phyloP scores from a whole-genome alignment of 1,140 invertebrate species.

The Choristoneura fumiferana region DNA sequence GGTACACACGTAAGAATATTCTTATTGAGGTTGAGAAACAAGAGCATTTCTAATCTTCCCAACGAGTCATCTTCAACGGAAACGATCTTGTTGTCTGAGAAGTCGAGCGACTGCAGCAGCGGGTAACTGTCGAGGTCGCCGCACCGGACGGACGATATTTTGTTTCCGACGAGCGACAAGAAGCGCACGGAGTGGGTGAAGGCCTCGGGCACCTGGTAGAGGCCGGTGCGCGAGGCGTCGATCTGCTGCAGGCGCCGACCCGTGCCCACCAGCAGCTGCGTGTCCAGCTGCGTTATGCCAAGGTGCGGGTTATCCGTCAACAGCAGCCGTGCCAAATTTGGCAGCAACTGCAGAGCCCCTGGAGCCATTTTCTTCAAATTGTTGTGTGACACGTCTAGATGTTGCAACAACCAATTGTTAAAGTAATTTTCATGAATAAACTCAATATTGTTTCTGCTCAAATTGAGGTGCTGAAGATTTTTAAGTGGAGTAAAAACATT shows the following conservation, averaged over 20 bases:
- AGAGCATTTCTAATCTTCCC: conserved; percentile 88
- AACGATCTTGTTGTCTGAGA: conserved; percentile 88
- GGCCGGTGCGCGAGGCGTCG: conserved; percentile 89
- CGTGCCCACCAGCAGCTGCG: conserved; percentile 83
- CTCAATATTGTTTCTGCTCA: conserved; percentile 84
- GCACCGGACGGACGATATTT: conserved; percentile 84
- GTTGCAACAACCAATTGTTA: conserved; percentile 81
- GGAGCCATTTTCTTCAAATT: conserved; percentile 83
- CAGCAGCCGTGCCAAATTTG: conserved; percentile 86
- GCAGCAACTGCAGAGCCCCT: conserved; percentile 85
- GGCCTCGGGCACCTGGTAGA: conserved; percentile 89
- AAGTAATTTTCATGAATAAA: conserved; percentile 82
- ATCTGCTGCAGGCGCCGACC: conserved; percentile 87
- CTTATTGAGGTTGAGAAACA: conserved; percentile 88
- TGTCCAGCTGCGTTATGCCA: conserved; percentile 79
- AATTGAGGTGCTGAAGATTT: conserved; percentile 84
- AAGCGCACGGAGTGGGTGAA: conserved; percentile 91
- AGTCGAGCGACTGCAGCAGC: conserved; percentile 87
- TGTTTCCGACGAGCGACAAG: conserved; percentile 88
- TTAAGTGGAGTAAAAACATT: conserved; percentile 80
- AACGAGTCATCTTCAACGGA: conserved; percentile 92
- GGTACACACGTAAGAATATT: conserved; percentile 86
- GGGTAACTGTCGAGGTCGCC: conserved; percentile 95
- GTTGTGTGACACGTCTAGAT: conserved; percentile 90
- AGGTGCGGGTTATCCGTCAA: conserved; percentile 85